Evolutionary conservation across 2,888 invertebrate species (phyloP).

Genomic region (Ennomos quercinarius): DNA sequence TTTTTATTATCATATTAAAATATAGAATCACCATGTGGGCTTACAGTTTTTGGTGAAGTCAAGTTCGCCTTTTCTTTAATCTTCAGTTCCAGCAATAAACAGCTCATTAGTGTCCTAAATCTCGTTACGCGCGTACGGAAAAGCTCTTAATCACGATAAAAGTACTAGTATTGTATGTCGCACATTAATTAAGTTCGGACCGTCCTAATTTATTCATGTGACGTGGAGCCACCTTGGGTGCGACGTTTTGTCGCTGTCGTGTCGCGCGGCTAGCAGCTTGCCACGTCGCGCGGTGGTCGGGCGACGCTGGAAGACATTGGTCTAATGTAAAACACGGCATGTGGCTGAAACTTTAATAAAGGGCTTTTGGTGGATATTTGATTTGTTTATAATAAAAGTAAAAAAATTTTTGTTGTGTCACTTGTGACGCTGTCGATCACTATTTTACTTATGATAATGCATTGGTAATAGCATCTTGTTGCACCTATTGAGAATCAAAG

Average conservation of each 20-base stretch:
- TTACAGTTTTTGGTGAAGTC: no score
- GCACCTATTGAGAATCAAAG: no score
- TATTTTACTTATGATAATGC: no score
- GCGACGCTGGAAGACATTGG: constrained; percentile 25
- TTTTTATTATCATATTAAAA: no score
- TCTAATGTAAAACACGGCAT: constrained; percentile 33
- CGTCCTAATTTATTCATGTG: constrained; percentile 78
- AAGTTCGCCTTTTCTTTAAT: no score
- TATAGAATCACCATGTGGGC: no score
- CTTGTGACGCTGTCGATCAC: no score
- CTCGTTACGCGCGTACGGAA: constrained; percentile 48
- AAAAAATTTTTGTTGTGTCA: no score
- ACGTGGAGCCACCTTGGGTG: constrained; percentile 55
- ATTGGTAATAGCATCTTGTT: no score
- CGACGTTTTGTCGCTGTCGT: constrained; percentile 56
- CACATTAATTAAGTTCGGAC: constrained; percentile 76
- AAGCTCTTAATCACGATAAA: constrained; percentile 71
- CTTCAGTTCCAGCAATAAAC: constrained; percentile 41
- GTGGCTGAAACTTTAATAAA: constrained; percentile 11
- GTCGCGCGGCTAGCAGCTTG: constrained; percentile 54
- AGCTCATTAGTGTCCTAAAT: constrained; percentile 45
- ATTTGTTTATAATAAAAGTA: no score
- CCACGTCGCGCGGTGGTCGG: constrained; percentile 51
- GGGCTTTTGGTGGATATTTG: no score
- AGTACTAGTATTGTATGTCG: constrained; percentile 63